These are phyloP conservation scores for Acanthiza pusilla DNA, from an alignment of 2,797 vertebrate species.

Conservation along the genomic window DNA sequence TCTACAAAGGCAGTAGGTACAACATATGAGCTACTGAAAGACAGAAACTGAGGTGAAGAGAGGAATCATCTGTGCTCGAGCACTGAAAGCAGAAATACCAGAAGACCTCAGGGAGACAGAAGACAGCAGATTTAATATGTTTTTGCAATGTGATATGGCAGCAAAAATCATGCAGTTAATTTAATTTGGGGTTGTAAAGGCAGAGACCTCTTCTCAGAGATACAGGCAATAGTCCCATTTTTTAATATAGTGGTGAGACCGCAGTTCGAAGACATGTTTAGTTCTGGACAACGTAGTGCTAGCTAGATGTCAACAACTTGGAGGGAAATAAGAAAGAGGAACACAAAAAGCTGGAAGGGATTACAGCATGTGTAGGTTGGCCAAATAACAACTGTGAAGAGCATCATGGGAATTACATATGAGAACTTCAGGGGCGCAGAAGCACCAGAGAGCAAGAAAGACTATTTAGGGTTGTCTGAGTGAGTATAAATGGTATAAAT, in stretches of 20 bases:
- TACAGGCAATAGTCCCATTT: slow-evolving; percentile 40
- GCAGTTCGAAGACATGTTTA: slow-evolving; percentile 31
- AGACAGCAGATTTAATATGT: slow-evolving; percentile 61
- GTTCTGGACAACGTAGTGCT: slow-evolving; percentile 19
- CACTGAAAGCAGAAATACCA: slow-evolving; percentile 49
- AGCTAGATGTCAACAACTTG: slow-evolving; percentile 46
- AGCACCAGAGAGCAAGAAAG: not conserved
- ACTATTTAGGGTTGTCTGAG: not conserved
- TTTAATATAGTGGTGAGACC: slow-evolving; percentile 56
- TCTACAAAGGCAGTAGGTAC: slow-evolving; percentile 36
- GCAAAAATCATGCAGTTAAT: slow-evolving; percentile 64
- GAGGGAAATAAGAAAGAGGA: slow-evolving; percentile 30
- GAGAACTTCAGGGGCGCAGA: slow-evolving; percentile 30
- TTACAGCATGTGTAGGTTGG: slow-evolving; percentile 35
- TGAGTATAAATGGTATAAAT: not conserved
- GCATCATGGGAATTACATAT: slow-evolving; percentile 1
- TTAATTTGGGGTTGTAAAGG: slow-evolving; percentile 66
- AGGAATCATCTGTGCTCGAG: slow-evolving; percentile 49
- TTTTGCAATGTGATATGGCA: slow-evolving; percentile 62
- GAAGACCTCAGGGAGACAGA: slow-evolving; percentile 53
- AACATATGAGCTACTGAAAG: slow-evolving; percentile 25
- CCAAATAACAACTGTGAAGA: slow-evolving; percentile 44
- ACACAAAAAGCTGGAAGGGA: slow-evolving; percentile 52
- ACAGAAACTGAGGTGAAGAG: slow-evolving; percentile 26
- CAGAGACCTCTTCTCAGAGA: slow-evolving; percentile 50